Conservation (phyloP, 2,797 vertebrate genomes). For the Notolabrus celidotus region DNA sequence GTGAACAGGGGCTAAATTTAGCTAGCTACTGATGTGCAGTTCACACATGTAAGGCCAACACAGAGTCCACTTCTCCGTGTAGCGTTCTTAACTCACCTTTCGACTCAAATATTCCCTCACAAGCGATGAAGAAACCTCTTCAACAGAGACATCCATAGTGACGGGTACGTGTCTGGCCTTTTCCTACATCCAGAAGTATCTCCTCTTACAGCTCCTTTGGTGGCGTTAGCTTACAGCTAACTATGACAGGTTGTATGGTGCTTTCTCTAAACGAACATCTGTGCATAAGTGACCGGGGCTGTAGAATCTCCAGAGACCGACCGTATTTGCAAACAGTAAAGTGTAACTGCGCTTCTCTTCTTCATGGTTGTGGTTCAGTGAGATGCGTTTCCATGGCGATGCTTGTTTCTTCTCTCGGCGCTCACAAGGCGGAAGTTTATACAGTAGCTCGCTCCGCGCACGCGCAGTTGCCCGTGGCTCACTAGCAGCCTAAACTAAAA, state of each 20-base stretch:
- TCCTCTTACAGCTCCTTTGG: not conserved
- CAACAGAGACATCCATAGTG: slow-evolving; percentile 79
- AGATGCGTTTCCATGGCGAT: slow-evolving; percentile 66
- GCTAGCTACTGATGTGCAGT: not conserved
- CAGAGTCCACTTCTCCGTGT: not conserved
- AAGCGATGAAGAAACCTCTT: slow-evolving; percentile 92
- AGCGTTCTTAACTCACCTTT: slow-evolving; percentile 85
- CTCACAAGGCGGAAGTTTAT: not conserved
- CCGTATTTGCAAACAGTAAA: not conserved
- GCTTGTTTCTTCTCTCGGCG: not conserved
- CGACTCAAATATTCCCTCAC: slow-evolving; percentile 94
- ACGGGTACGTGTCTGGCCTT: not conserved
- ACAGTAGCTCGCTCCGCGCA: too few relatives aligned
- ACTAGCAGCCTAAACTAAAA: too few relatives aligned
- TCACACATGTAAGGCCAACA: not conserved
- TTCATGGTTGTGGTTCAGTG: not conserved
- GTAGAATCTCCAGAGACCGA: not conserved
- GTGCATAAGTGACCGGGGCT: not conserved
- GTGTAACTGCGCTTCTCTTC: not conserved
- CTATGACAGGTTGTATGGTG: not conserved
- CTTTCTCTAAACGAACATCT: not conserved
- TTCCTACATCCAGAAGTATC: not conserved
- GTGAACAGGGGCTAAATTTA: slow-evolving; percentile 4
- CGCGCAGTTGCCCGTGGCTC: too few relatives aligned
- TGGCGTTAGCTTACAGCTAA: not conserved